These are phyloP conservation scores for Prenolepis imparis DNA, from an alignment of 2,888 invertebrate species.

Conservation along the genomic window DNA sequence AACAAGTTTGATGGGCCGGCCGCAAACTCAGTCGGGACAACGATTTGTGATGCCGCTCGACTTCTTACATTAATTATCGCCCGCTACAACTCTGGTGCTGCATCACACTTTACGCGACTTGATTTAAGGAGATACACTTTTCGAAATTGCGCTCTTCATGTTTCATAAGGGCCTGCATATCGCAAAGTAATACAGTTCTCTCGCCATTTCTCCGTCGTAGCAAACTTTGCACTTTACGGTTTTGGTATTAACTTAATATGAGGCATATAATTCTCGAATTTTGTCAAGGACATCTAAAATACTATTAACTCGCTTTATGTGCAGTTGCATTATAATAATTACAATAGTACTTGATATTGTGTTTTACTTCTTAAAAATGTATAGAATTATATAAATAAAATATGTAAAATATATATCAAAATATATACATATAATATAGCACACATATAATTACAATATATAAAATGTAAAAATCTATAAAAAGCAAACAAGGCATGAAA, in stretches of 20 bases:
- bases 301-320: not conserved
- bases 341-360: not conserved
- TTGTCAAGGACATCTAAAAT: not conserved
- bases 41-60: constrained; percentile 44
- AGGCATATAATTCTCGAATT: constrained; percentile 11
- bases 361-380: not conserved
- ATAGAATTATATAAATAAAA: not conserved
- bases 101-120: constrained; percentile 49
- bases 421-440: not conserved
- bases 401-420: not conserved
- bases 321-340: not conserved
- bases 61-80: constrained; percentile 50
- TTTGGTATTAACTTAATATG: constrained; percentile 20
- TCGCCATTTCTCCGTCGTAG: not conserved
- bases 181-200: constrained; percentile 38
- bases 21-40: constrained; percentile 37
- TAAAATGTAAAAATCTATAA: not conserved
- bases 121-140: constrained; percentile 50
- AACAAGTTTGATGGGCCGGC: constrained; percentile 38
- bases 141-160: constrained; percentile 47
- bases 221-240: constrained; percentile 42
- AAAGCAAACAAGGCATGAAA: not conserved
- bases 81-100: constrained; percentile 13
- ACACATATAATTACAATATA: not conserved
- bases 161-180: constrained; percentile 45